Conservation (phyloP, 2,888 invertebrate genomes). For the Calephelis perditalis region DNA sequence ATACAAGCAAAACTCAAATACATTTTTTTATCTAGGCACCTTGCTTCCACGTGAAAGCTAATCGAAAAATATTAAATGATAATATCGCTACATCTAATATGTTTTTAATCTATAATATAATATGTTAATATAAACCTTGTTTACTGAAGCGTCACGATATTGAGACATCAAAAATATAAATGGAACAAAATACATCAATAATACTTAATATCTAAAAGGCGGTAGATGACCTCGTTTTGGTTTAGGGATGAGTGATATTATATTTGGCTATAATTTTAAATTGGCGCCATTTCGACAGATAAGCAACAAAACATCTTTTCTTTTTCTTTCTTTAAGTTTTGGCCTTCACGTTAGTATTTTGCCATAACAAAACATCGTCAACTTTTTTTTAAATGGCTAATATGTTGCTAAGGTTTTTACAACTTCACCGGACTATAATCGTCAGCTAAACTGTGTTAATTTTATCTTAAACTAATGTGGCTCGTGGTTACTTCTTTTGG, state of each 20-base stretch:
- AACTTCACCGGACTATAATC: no score
- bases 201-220: conserved; percentile 49
- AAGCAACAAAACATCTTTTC: no score
- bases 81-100: conserved; percentile 1
- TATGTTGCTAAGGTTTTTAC: no score
- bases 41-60: conserved; percentile 3
- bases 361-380: no score
- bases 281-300: no score
- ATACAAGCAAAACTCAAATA: conserved; percentile 2
- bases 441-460: no score
- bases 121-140: not conserved
- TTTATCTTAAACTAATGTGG: no score
- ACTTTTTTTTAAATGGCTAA: no score
- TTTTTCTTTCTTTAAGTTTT: no score
- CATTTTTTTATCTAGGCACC: conserved; percentile 5
- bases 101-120: not conserved
- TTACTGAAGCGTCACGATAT: not conserved
- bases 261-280: not conserved
- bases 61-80: not conserved
- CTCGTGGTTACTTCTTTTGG: no score
- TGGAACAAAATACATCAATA: conserved; percentile 35
- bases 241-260: conserved; percentile 35
- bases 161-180: conserved; percentile 12
- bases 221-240: conserved; percentile 53
- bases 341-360: no score